Conservation (phyloP, 2,888 invertebrate species). For the Tortricodes alternella region DNA sequence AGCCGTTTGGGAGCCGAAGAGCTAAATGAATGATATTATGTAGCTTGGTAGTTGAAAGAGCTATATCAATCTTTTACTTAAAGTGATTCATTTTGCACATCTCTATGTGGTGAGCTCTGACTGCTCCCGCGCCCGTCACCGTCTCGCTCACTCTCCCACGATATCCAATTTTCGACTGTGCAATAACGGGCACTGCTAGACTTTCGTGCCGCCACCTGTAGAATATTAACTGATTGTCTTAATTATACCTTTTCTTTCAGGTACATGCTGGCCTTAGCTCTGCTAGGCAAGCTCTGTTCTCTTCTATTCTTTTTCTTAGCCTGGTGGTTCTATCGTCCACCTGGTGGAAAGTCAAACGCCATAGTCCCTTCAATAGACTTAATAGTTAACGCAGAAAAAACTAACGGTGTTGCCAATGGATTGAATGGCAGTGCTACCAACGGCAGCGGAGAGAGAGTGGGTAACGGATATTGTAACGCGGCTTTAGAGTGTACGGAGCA, state of each 20-base stretch:
- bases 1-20: too few species aligned
- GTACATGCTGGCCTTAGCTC: slow-evolving; percentile 88
- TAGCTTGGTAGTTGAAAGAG: too few species aligned
- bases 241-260: slow-evolving; percentile 60
- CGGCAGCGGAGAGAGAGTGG: slow-evolving; percentile 33
- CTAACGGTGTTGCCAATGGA: slow-evolving; percentile 53
- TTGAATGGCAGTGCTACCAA: slow-evolving; percentile 32
- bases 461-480: slow-evolving; percentile 72
- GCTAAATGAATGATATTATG: too few species aligned
- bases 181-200: too few species aligned
- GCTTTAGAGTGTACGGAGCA: slow-evolving; percentile 74
- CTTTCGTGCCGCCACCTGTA: too few species aligned
- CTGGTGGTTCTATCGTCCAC: slow-evolving; percentile 89
- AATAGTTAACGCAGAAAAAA: slow-evolving; percentile 56
- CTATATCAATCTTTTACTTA: too few species aligned
- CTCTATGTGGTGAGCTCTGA: too few species aligned
- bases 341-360: slow-evolving; percentile 70
- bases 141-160: too few species aligned
- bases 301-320: slow-evolving; percentile 88
- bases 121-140: background rate
- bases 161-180: too few species aligned
- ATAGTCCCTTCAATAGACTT: slow-evolving; percentile 65
- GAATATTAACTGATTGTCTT: background rate
- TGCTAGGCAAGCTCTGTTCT: slow-evolving; percentile 87
- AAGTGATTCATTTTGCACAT: too few species aligned